A percentile compares a stretch with the other conserved stretches of the same genome.
Evolutionary conservation across 1,140 invertebrate genomes (phyloP).

Genomic region (Cylas formicarius): DNA sequence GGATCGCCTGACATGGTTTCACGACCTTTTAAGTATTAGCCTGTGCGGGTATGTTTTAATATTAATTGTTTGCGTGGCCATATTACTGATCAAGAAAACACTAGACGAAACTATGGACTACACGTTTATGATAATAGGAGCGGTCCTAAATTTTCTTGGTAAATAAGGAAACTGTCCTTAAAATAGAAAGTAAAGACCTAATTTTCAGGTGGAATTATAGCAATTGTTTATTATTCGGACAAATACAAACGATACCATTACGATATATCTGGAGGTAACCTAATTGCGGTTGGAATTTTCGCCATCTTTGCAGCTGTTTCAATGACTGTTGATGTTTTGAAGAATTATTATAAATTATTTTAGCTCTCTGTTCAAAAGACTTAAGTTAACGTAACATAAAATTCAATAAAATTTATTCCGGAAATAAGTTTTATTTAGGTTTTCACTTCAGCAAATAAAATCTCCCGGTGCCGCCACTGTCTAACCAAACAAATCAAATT

Average conservation of each 20-base stretch:
- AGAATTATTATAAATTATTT: too few species aligned
- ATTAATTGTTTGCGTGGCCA: constrained; percentile 5
- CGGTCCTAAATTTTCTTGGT: constrained; percentile 14
- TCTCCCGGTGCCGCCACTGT: too few species aligned
- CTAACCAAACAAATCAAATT: too few species aligned
- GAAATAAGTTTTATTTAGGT: too few species aligned
- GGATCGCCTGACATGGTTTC: constrained; percentile 9
- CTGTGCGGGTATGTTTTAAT: constrained; percentile 10
- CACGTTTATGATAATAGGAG: constrained; percentile 13
- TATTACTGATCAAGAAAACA: background rate
- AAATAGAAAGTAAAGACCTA: constrained; percentile 1
- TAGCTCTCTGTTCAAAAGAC: too few species aligned
- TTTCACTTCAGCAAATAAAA: too few species aligned
- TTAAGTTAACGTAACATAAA: too few species aligned
- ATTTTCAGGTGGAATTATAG: constrained; percentile 13
- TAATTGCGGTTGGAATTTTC: constrained; percentile 9
- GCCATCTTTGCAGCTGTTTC: constrained; percentile 8
- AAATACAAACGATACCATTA: constrained; percentile 6
- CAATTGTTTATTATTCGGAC: constrained; percentile 10
- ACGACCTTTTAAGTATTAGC: constrained; percentile 9
- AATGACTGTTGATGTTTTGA: constrained; percentile 9
- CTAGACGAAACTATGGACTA: constrained; percentile 12
- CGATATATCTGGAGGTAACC: background rate
- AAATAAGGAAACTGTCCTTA: background rate
- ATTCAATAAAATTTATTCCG: too few species aligned